These are phyloP conservation scores for Poeciliopsis turneri DNA, from an alignment of 2,797 vertebrate species.

Conservation along the genomic window DNA sequence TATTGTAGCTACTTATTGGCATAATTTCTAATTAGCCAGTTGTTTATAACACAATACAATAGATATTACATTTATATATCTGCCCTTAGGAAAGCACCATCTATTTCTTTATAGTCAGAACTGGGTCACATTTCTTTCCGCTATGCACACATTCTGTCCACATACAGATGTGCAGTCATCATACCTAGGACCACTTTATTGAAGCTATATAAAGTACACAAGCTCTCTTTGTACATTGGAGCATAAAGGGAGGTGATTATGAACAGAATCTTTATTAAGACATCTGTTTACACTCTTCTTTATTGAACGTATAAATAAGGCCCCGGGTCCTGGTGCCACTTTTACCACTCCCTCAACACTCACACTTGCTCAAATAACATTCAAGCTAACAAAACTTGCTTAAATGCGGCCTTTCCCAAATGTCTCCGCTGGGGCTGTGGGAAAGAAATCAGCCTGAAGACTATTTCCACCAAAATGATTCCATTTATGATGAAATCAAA, in stretches of 20 bases:
- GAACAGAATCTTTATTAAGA: slow-evolving; percentile 74
- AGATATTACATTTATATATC: slow-evolving; percentile 17
- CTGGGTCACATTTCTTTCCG: slow-evolving; percentile 42
- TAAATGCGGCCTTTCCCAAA: slow-evolving; percentile 53
- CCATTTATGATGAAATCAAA: slow-evolving; percentile 68
- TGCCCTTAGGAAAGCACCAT: slow-evolving; percentile 6
- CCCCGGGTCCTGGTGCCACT: slow-evolving; percentile 55
- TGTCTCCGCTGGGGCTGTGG: slow-evolving; percentile 33
- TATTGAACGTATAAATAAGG: slow-evolving; percentile 81
- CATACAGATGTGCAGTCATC: slow-evolving; percentile 38
- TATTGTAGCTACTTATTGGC: background rate
- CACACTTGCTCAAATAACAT: slow-evolving; percentile 58
- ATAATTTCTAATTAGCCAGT: background rate
- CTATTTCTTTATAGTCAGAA: slow-evolving; percentile 33
- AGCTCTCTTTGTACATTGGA: slow-evolving; percentile 58
- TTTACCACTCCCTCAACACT: slow-evolving; percentile 68
- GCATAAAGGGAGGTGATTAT: slow-evolving; percentile 57
- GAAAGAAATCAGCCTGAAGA: slow-evolving; percentile 54
- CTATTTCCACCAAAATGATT: slow-evolving; percentile 59
- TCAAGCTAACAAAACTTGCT: slow-evolving; percentile 62
- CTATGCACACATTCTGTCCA: slow-evolving; percentile 18
- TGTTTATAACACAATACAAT: slow-evolving; percentile 18
- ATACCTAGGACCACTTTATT: slow-evolving; percentile 61
- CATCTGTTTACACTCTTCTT: slow-evolving; percentile 75
- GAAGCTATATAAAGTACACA: slow-evolving; percentile 74